These are phyloP conservation scores for Dipodomys merriami DNA, from an alignment of 2,113 vertebrate species.

Conservation along the genomic window DNA sequence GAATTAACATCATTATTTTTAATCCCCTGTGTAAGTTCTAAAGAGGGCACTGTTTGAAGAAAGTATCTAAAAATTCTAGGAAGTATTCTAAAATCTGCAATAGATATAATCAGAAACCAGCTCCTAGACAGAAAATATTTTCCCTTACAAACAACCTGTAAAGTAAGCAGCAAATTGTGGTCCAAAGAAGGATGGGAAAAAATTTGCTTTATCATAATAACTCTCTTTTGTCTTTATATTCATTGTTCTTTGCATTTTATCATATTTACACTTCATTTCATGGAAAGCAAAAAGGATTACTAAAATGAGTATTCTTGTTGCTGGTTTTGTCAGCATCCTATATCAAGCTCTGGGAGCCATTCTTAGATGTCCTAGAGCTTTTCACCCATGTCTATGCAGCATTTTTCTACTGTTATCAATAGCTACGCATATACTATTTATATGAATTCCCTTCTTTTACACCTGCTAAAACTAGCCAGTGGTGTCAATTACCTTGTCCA, in stretches of 20 bases:
- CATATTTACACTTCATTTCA: neutral
- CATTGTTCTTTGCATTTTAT: constrained; percentile 7
- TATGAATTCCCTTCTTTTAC: neutral
- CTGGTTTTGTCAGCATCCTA: neutral
- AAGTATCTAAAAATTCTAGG: neutral
- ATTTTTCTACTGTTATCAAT: constrained; percentile 1
- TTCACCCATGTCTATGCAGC: neutral
- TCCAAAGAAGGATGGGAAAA: neutral
- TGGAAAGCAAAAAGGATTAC: neutral
- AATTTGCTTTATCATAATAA: neutral
- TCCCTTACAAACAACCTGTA: neutral
- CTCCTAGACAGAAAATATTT: neutral
- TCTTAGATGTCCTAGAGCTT: neutral
- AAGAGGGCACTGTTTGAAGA: neutral
- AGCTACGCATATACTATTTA: neutral
- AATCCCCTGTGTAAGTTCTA: neutral
- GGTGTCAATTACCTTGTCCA: neutral
- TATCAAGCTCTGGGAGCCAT: neutral
- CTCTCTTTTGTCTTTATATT: neutral
- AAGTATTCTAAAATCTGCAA: neutral
- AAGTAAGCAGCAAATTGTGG: neutral
- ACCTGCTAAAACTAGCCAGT: neutral
- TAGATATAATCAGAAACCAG: constrained; percentile 6
- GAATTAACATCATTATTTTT: neutral
- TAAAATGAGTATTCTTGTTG: neutral